phyloP scores from a whole-genome alignment of 2,888 invertebrate genomes.

The Lypha dubia region DNA sequence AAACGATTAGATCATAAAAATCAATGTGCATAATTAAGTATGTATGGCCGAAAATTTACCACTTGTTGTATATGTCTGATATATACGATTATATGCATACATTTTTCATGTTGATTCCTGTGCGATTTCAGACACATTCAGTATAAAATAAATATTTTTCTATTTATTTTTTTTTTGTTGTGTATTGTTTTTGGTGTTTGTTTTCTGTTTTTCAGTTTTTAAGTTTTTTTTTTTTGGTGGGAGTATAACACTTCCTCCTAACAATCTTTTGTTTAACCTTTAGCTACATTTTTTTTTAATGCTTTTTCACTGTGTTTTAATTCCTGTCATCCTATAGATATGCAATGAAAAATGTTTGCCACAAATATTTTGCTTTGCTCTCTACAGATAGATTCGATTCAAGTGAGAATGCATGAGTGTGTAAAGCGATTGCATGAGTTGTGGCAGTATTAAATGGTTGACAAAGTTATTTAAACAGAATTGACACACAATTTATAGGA shows the following conservation, averaged over 20 bases:
- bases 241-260: neutral
- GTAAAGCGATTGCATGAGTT: neutral
- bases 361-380: neutral
- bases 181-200: neutral
- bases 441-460: slow-evolving; percentile 7
- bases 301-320: slow-evolving; percentile 8
- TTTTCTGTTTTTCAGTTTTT: too few species aligned
- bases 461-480: slow-evolving; percentile 30
- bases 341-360: slow-evolving; percentile 45
- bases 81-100: too few species aligned
- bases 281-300: slow-evolving; percentile 4
- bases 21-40: too few species aligned
- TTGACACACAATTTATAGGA: slow-evolving; percentile 25
- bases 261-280: neutral
- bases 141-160: slow-evolving; percentile 21
- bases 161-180: slow-evolving; percentile 19
- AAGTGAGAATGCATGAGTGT: neutral
- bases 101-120: neutral
- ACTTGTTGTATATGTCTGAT: too few species aligned
- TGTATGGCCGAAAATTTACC: too few species aligned
- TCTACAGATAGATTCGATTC: slow-evolving; percentile 7
- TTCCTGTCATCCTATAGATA: slow-evolving; percentile 49
- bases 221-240: slow-evolving; percentile 9
- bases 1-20: too few species aligned
- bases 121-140: neutral